Evolutionary conservation across 2,797 vertebrate genomes (phyloP).

Genomic region (Clarias platycephalus): DNA sequence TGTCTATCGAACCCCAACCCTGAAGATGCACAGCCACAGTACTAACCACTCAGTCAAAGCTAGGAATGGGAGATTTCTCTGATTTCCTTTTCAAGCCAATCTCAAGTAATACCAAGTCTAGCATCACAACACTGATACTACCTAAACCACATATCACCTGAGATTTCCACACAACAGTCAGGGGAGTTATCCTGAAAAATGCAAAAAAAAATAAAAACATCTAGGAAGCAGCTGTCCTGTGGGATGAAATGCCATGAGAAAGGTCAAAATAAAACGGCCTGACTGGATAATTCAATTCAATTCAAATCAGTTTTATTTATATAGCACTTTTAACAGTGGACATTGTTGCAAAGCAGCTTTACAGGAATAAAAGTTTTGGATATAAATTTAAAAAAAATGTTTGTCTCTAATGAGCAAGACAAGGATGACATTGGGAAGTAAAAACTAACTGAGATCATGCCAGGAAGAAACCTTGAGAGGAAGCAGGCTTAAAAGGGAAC

Average conservation of each 20-base stretch:
- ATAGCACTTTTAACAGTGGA: too few relatives aligned
- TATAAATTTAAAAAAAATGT: too few relatives aligned
- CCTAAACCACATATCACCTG: background rate
- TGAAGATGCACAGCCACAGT: too few relatives aligned
- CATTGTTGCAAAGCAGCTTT: too few relatives aligned
- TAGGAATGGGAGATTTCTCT: background rate
- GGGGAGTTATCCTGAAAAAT: background rate
- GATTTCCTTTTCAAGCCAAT: background rate
- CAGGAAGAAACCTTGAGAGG: too few relatives aligned
- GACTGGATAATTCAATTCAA: background rate
- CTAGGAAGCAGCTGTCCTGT: background rate
- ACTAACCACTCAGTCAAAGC: background rate
- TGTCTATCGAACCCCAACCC: too few relatives aligned
- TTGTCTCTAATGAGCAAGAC: too few relatives aligned
- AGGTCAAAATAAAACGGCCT: background rate
- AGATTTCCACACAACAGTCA: background rate
- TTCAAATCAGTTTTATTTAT: too few relatives aligned
- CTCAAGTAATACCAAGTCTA: background rate
- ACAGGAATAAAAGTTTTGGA: too few relatives aligned
- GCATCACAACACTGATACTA: background rate
- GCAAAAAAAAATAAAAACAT: background rate
- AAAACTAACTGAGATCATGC: too few relatives aligned
- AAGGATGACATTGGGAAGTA: too few relatives aligned
- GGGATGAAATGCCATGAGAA: background rate
- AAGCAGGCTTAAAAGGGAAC: too few relatives aligned